Evolutionary conservation across 2,797 vertebrate genomes (phyloP).

Genomic region (Platalea minor): DNA sequence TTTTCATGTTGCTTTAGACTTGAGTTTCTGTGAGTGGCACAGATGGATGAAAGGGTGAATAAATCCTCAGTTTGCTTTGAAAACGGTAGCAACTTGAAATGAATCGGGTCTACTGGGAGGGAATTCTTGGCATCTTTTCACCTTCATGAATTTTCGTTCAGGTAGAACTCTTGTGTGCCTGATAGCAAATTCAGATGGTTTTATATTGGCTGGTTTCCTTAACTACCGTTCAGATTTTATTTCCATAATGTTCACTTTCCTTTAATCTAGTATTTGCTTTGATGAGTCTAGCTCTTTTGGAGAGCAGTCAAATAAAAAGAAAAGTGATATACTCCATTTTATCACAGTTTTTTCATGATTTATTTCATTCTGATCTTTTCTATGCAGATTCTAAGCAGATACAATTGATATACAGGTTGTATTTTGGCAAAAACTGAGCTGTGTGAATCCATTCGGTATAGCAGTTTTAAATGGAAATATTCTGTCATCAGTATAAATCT

Average conservation of each 20-base stretch:
- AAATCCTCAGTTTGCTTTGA: background rate
- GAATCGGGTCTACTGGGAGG: fast-evolving
- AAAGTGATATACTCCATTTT: background rate
- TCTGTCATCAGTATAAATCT: background rate
- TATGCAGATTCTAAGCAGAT: background rate
- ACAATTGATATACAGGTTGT: background rate
- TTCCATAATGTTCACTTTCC: conserved; percentile 4
- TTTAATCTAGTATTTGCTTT: conserved; percentile 15
- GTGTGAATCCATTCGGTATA: background rate
- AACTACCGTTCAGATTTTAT: background rate
- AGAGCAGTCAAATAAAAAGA: background rate
- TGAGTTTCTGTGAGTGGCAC: background rate
- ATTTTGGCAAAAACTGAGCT: background rate
- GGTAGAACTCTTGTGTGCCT: background rate
- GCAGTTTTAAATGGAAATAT: background rate
- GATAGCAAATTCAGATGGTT: conserved; percentile 29
- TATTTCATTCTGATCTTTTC: background rate
- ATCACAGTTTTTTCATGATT: background rate
- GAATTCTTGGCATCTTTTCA: conserved; percentile 1
- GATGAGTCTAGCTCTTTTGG: conserved; percentile 18
- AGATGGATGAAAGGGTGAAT: background rate
- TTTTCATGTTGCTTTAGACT: background rate
- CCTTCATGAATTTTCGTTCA: background rate
- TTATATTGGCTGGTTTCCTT: conserved; percentile 1
- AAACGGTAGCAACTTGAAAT: background rate